Evolutionary conservation across 2,113 vertebrate genomes (phyloP).

Genomic region (Cyprinus carpio): DNA sequence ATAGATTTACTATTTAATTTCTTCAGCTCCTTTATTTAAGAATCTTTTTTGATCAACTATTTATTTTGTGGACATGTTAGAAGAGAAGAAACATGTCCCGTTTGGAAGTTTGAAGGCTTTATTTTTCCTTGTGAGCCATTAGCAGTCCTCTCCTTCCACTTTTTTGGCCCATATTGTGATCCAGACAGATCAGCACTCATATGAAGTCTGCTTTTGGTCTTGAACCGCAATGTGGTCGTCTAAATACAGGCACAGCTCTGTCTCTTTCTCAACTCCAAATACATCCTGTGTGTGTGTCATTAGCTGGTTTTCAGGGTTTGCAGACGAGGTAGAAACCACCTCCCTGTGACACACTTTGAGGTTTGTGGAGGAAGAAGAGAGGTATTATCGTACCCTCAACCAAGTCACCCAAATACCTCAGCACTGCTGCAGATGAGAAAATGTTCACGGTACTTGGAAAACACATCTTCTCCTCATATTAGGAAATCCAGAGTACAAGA

Average conservation of each 20-base stretch:
- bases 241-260: conserved; percentile 52
- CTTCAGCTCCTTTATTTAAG: not conserved
- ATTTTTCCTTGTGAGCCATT: conserved; percentile 6
- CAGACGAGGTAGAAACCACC: conserved; percentile 49
- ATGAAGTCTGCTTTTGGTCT: conserved; percentile 47
- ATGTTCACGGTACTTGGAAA: conserved; percentile 24
- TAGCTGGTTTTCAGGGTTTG: conserved; percentile 69
- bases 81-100: not conserved
- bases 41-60: not conserved
- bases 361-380: conserved; percentile 49
- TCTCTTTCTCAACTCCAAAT: conserved; percentile 63
- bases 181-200: conserved; percentile 41
- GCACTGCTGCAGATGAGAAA: conserved; percentile 23
- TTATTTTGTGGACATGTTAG: not conserved
- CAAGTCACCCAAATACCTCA: conserved; percentile 36
- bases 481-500: conserved; percentile 4
- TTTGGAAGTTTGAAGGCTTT: not conserved
- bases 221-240: conserved; percentile 49
- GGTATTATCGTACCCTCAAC: conserved; percentile 34
- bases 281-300: conserved; percentile 58
- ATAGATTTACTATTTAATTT: not conserved
- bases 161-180: conserved; percentile 32
- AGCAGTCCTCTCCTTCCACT: not conserved
- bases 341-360: conserved; percentile 59
- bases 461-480: not conserved